phyloP scores from a whole-genome alignment of 2,113 vertebrate species.

The Cryptotis parvus region DNA sequence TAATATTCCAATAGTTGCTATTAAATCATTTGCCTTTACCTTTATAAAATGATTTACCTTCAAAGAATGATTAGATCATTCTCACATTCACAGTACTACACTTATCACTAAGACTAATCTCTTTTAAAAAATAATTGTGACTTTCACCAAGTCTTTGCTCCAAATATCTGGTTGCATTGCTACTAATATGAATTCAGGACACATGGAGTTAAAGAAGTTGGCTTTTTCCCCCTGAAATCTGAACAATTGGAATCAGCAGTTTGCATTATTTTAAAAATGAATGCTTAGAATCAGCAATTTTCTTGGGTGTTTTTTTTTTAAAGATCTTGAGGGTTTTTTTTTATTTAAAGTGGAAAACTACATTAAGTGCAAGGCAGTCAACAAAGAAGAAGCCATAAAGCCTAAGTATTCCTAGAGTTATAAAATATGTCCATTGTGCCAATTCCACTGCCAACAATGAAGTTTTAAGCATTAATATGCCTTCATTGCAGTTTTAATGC shows the following conservation, averaged over 20 bases:
- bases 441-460: conserved; percentile 92
- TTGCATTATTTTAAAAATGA: conserved; percentile 91
- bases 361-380: conserved; percentile 91
- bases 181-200: conserved; percentile 80
- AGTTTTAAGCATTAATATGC: conserved; percentile 94
- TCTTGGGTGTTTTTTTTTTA: conserved; percentile 78
- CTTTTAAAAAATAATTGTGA: background rate
- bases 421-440: conserved; percentile 93
- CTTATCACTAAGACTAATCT: conserved; percentile 27
- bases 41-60: conserved; percentile 16
- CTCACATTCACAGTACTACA: background rate
- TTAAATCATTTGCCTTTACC: no score
- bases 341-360: conserved; percentile 93
- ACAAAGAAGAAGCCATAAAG: conserved; percentile 92
- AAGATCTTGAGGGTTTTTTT: conserved; percentile 87
- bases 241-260: conserved; percentile 92
- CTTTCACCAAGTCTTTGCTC: background rate
- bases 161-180: background rate
- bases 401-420: conserved; percentile 92
- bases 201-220: conserved; percentile 90
- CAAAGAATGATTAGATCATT: background rate
- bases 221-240: conserved; percentile 66
- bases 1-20: conserved; percentile 42
- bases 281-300: conserved; percentile 91
- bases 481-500: conserved; percentile 94